phyloP scores from a whole-genome alignment of 2,113 vertebrate genomes.

The Salvelinus sp. region DNA sequence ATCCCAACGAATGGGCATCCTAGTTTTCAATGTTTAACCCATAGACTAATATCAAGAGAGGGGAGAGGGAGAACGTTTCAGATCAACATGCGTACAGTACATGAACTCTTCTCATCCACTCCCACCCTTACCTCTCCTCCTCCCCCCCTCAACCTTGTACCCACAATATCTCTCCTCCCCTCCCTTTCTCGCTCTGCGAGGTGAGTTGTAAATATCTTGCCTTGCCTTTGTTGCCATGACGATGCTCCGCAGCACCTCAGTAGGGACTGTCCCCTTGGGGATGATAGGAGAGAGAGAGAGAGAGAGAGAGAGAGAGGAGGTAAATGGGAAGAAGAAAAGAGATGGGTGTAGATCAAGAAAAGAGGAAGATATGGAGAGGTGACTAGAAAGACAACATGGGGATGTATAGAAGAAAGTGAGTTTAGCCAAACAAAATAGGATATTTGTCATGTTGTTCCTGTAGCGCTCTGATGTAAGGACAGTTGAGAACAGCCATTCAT shows the following conservation, averaged over 20 bases:
- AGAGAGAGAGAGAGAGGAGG: background rate
- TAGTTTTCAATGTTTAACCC: background rate
- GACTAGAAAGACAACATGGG: conserved; percentile 4
- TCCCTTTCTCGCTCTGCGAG: conserved; percentile 44
- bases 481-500: conserved; percentile 21
- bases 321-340: background rate
- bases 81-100: too few relatives aligned
- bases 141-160: background rate
- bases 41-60: background rate
- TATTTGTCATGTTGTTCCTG: conserved; percentile 34
- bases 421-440: conserved; percentile 30
- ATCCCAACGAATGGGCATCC: conserved; percentile 2
- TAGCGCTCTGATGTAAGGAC: conserved; percentile 21
- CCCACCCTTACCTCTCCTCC: background rate
- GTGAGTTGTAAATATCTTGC: conserved; percentile 54
- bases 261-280: conserved; percentile 57
- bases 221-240: conserved; percentile 71
- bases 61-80: background rate
- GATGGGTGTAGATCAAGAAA: too few relatives aligned
- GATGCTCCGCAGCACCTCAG: conserved; percentile 54
- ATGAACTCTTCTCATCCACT: background rate
- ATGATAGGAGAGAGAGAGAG: background rate
- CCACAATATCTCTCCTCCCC: too few relatives aligned
- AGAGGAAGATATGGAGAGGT: conserved; percentile 6
- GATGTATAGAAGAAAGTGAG: background rate